These are phyloP conservation scores for Prunella fulvescens DNA, from an alignment of 2,113 vertebrate genomes.

Conservation along the genomic window DNA sequence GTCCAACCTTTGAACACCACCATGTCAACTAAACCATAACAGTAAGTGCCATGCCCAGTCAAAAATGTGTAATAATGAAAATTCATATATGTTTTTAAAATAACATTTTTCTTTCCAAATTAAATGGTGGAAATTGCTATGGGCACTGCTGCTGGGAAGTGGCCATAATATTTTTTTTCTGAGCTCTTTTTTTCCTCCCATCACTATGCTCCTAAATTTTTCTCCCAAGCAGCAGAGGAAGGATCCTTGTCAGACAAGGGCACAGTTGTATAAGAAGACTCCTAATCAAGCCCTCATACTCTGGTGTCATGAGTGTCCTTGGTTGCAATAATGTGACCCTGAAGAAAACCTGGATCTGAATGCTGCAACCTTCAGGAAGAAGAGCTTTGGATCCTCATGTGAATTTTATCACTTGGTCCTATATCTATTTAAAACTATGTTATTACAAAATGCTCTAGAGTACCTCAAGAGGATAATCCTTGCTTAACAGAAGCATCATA, in stretches of 20 bases:
- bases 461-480: slow-evolving; percentile 37
- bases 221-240: not conserved
- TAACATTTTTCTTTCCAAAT: not conserved
- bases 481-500: not conserved
- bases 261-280: not conserved
- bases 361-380: not conserved
- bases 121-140: not conserved
- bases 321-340: not conserved
- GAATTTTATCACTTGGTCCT: not conserved
- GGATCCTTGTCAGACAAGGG: not conserved
- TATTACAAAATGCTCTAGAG: slow-evolving; percentile 27
- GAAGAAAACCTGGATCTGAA: not conserved
- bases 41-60: not conserved
- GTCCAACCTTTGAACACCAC: not conserved
- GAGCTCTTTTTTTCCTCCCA: not conserved
- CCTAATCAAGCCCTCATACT: not conserved
- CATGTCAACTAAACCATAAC: not conserved
- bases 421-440: not conserved
- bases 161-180: not conserved
- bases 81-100: not conserved
- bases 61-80: not conserved
- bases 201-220: not conserved
- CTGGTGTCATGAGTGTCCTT: not conserved
- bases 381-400: not conserved
- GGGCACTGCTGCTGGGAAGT: not conserved